Evolutionary conservation across 2,888 invertebrate genomes (phyloP).

Genomic region (Cistogaster globosa): DNA sequence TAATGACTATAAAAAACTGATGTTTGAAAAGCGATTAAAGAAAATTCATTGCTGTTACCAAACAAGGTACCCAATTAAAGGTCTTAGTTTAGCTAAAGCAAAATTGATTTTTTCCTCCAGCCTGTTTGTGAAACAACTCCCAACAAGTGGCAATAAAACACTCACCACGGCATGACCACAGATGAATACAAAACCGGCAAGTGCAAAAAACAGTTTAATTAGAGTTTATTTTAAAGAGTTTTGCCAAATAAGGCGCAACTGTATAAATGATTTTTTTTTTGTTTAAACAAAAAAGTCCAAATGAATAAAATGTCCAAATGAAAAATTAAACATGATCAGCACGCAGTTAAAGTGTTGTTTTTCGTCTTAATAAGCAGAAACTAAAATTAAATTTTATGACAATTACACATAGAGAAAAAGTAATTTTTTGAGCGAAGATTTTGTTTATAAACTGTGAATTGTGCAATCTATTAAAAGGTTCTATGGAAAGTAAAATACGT

Average conservation of each 20-base stretch:
- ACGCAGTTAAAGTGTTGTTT: no score
- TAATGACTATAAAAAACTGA: neutral
- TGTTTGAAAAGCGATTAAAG: no score
- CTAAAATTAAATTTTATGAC: no score
- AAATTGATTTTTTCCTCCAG: neutral
- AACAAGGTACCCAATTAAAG: conserved; percentile 16
- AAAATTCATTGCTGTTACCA: neutral
- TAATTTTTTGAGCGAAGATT: no score
- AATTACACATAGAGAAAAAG: no score
- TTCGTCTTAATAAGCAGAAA: no score
- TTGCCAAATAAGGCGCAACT: conserved; percentile 29
- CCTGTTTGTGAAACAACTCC: neutral
- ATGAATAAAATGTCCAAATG: no score
- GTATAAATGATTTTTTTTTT: neutral
- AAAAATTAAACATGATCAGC: no score
- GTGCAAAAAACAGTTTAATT: conserved; percentile 48
- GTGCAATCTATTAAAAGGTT: no score
- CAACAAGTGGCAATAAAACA: conserved; percentile 60
- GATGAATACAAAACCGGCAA: conserved; percentile 13
- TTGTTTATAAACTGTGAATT: no score
- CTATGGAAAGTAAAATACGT: no score
- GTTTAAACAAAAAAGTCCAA: no score
- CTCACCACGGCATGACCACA: conserved; percentile 3
- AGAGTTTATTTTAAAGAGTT: conserved; percentile 40
- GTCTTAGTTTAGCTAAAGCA: conserved; percentile 14